Percentiles rank a stretch among this genome's conserved stretches.
Conservation (phyloP, 1,140 invertebrate genomes). For the Aleiodes sp. region DNA sequence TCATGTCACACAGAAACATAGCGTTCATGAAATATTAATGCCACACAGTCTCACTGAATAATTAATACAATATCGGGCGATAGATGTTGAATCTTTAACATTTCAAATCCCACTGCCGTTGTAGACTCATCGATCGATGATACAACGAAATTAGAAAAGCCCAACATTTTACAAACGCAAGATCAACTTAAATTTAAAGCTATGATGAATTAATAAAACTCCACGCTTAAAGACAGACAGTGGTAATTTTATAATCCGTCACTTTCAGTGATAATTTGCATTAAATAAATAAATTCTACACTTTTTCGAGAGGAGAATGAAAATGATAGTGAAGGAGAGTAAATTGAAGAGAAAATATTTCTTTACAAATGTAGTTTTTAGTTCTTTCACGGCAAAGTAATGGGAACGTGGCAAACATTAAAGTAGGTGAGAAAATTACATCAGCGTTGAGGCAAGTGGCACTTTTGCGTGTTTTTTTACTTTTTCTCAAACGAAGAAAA, state of each 20-base stretch:
- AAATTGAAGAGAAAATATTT: background rate
- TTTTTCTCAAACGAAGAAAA: background rate
- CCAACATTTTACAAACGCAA: too few relatives aligned
- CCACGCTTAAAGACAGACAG: too few relatives aligned
- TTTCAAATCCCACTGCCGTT: too few relatives aligned
- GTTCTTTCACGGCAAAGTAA: background rate
- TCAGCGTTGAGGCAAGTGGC: background rate
- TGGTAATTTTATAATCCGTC: too few relatives aligned
- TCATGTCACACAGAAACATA: background rate
- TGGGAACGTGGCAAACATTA: background rate
- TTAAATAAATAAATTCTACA: too few relatives aligned
- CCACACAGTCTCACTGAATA: background rate
- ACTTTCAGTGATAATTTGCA: too few relatives aligned
- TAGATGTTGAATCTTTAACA: too few relatives aligned
- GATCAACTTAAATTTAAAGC: too few relatives aligned
- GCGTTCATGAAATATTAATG: background rate
- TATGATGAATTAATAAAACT: too few relatives aligned
- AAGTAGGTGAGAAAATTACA: constrained; percentile 15
- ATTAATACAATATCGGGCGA: background rate
- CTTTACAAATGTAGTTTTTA: background rate
- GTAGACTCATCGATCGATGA: background rate
- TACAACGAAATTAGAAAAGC: too few relatives aligned
- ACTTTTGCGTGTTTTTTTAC: constrained; percentile 20
- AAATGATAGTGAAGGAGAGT: too few relatives aligned
- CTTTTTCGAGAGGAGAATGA: too few relatives aligned